Evolutionary conservation across 2,888 invertebrate species (phyloP).

Genomic region (Unio delphinus): DNA sequence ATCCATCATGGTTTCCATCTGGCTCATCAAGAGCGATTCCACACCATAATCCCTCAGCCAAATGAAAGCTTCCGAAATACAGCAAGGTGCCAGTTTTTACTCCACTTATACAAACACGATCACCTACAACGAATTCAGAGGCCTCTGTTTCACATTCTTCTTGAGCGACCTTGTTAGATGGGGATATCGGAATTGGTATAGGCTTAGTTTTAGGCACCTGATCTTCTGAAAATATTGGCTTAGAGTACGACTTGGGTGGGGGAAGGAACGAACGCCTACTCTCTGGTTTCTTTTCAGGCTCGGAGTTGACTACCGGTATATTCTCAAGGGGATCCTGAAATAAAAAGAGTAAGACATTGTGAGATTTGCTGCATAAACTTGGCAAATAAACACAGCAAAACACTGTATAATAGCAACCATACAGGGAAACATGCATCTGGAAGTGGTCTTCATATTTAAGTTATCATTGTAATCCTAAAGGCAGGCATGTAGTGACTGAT

Average conservation of each 20-base stretch:
- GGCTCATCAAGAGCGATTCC: slow-evolving; percentile 77
- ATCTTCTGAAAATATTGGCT: slow-evolving; percentile 16
- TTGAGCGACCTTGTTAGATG: slow-evolving; percentile 5
- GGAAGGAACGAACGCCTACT: slow-evolving; percentile 55
- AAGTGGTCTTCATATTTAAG: too few relatives aligned
- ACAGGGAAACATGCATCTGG: too few relatives aligned
- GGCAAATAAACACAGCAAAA: too few relatives aligned
- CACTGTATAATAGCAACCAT: too few relatives aligned
- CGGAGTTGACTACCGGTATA: slow-evolving; percentile 3
- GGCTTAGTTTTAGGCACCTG: slow-evolving; percentile 25
- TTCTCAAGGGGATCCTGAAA: slow-evolving; percentile 31
- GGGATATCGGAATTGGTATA: slow-evolving; percentile 23
- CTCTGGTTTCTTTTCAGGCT: slow-evolving; percentile 21
- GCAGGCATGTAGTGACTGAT: too few relatives aligned
- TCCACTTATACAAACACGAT: slow-evolving; percentile 72
- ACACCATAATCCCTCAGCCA: slow-evolving; percentile 78
- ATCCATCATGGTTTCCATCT: slow-evolving; percentile 79
- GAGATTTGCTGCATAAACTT: too few relatives aligned
- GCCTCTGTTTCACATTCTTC: slow-evolving; percentile 11
- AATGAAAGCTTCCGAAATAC: slow-evolving; percentile 75
- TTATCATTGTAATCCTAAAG: too few relatives aligned
- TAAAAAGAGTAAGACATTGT: slow-evolving; percentile 4
- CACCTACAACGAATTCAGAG: slow-evolving; percentile 66
- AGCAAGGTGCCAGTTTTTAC: slow-evolving; percentile 75
- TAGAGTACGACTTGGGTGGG: slow-evolving; percentile 21